phyloP scores from a whole-genome alignment of 2,888 invertebrate genomes.

The Epinotia nisella region DNA sequence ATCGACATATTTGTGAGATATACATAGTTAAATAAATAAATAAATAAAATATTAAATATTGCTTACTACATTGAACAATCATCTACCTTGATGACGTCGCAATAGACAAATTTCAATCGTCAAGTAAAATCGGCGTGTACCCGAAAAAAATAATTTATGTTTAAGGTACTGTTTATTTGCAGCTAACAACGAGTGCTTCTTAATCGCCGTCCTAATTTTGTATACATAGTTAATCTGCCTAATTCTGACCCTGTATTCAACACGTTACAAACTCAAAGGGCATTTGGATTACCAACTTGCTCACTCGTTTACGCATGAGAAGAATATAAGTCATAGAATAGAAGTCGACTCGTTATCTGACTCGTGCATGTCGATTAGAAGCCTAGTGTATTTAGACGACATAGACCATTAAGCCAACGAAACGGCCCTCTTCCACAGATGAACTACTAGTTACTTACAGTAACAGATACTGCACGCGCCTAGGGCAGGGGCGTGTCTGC shows the following conservation, averaged over 20 bases:
- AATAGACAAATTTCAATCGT: too few relatives aligned
- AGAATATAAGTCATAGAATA: not conserved
- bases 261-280: not conserved
- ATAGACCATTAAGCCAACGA: not conserved
- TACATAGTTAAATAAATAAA: too few relatives aligned
- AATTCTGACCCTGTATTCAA: not conserved
- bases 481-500: too few relatives aligned
- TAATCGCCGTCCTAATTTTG: conserved; percentile 1
- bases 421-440: not conserved
- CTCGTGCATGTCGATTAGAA: not conserved
- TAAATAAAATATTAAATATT: too few relatives aligned
- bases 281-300: not conserved
- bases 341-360: not conserved
- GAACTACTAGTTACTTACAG: too few relatives aligned
- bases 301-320: not conserved
- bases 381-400: not conserved
- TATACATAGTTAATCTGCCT: conserved; percentile 7
- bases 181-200: not conserved
- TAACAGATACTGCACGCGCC: too few relatives aligned
- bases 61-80: too few relatives aligned
- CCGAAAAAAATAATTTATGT: too few relatives aligned
- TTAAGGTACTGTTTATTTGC: not conserved
- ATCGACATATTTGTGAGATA: too few relatives aligned
- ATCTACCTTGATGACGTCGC: too few relatives aligned
- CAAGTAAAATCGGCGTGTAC: too few relatives aligned